phyloP scores from a whole-genome alignment of 2,113 vertebrate species.

The Notarius lentiginosus region DNA sequence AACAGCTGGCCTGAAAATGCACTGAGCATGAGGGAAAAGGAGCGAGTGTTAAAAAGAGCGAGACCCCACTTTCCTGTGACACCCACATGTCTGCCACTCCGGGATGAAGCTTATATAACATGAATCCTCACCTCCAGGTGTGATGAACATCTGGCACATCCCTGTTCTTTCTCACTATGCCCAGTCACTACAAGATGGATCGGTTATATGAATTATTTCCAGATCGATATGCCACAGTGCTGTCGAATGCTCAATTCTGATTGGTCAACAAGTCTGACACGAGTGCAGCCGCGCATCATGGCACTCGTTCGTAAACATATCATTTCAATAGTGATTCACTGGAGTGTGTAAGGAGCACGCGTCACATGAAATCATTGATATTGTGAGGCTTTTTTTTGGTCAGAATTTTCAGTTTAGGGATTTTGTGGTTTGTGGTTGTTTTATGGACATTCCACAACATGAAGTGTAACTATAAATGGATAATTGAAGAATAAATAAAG shows the following conservation, averaged over 20 bases:
- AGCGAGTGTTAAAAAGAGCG: slow-evolving; percentile 9
- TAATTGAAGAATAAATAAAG: neutral
- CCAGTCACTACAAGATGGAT: neutral
- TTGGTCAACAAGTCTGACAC: neutral
- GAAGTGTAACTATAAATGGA: neutral
- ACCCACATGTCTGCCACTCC: slow-evolving; percentile 30
- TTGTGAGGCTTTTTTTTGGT: neutral
- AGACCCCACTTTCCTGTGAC: slow-evolving; percentile 13
- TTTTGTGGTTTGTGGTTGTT: neutral
- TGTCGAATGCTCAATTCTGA: neutral
- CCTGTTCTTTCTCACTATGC: neutral
- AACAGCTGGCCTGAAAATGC: slow-evolving; percentile 62
- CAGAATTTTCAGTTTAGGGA: neutral
- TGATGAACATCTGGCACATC: slow-evolving; percentile 1
- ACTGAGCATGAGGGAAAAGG: neutral
- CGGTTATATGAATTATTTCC: neutral
- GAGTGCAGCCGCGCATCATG: neutral
- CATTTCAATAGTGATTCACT: neutral
- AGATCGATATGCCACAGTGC: neutral
- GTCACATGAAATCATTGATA: neutral
- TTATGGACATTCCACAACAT: neutral
- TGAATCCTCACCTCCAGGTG: neutral
- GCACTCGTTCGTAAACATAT: neutral
- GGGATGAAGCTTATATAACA: slow-evolving; percentile 16
- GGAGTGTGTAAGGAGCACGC: neutral